Conservation (phyloP, 2,113 vertebrate genomes). For the Phyllopteryx taeniolatus region DNA sequence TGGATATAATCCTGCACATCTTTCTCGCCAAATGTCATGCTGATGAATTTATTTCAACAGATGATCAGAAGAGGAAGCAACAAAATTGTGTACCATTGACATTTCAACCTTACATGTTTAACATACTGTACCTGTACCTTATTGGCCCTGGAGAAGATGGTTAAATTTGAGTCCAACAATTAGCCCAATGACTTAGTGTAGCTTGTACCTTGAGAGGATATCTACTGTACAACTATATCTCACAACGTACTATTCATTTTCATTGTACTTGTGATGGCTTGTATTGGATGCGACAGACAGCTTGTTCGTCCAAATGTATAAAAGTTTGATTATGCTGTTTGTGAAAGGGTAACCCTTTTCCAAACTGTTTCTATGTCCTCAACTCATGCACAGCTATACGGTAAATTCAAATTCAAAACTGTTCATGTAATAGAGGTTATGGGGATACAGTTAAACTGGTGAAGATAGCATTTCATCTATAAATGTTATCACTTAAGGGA, state of each 20-base stretch:
- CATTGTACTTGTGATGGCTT: not conserved
- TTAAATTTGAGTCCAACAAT: not conserved
- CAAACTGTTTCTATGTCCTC: not conserved
- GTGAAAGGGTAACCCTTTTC: too few relatives aligned
- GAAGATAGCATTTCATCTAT: not conserved
- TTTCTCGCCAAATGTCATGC: too few relatives aligned
- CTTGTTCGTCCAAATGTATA: not conserved
- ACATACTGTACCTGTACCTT: too few relatives aligned
- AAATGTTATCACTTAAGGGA: constrained; percentile 1
- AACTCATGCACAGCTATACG: not conserved
- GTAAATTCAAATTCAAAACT: not conserved
- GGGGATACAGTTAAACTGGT: not conserved
- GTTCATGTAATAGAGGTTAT: not conserved
- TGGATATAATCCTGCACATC: too few relatives aligned
- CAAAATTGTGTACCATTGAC: too few relatives aligned
- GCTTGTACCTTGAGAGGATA: too few relatives aligned
- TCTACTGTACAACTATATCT: not conserved
- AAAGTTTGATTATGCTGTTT: too few relatives aligned
- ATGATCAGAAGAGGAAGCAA: too few relatives aligned
- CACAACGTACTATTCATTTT: not conserved
- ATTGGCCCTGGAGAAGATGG: too few relatives aligned
- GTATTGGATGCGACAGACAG: not conserved
- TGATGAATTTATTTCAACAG: too few relatives aligned
- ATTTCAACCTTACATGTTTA: not conserved
- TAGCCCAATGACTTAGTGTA: not conserved